Evolutionary conservation across 2,888 invertebrate species (phyloP), one percentile per base, ranked within the genome.

Genomic region (Iphiclides podalirius): DNA sequence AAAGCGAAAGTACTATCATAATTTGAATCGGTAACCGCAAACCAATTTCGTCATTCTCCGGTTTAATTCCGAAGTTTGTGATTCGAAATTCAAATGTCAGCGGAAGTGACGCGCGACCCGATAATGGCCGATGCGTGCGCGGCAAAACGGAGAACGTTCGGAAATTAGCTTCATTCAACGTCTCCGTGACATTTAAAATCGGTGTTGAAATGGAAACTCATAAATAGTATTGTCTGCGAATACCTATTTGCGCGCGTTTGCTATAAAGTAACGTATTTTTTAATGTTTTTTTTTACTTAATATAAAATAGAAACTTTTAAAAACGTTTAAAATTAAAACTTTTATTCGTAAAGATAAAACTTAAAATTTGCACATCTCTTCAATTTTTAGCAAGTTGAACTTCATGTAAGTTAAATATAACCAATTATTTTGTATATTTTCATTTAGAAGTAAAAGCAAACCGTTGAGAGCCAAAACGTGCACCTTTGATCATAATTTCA

Each of bases 41-140:
- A 54, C 52, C 47, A 54, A 55, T 58, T 58, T 50, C 46, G 50
- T 47, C 49, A 47, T 53, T 49, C 49, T 51, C 52, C 54, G 52
- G 48, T 50, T 57, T 47, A 47, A 45, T 54, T 57, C 49, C 46
- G 35, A 33, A 54, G 35, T 52, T 54, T 49, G 47, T 52, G 52
- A 52, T 60, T 57, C 53, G 52, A 59, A 60, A 56, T 66, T 66
- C 54, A 57, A 72, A 73, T 73, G 71, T 75, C 75, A 75, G 52
- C 70, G 72, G 74, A 75, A 67, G 66, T 66, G 67, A 55, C 52
- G 58, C 53, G 46, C 52, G 43, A 57, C 49, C 51, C 55, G 52
- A 60, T 67, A 66, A 72, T 67, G 63, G 65, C 49, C 33, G 62
- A 58, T 67, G 73, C 71, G 73, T 66, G 70, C 63, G 67, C 66